Evolutionary conservation across 1,140 invertebrate genomes (phyloP).

Genomic region (Euura lappo): DNA sequence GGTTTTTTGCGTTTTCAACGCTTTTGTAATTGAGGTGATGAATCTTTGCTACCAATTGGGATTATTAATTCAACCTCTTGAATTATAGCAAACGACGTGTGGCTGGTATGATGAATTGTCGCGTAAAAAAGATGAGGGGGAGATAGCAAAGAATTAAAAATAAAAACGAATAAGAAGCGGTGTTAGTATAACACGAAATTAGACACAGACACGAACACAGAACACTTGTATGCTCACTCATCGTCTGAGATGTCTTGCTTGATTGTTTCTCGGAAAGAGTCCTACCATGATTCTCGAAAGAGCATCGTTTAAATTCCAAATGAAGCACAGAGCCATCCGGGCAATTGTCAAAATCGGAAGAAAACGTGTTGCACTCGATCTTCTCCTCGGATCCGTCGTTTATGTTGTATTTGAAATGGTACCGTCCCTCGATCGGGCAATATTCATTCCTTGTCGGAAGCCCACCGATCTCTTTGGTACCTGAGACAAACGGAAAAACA

Average conservation of each 20-base stretch:
- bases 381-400: slow-evolving; percentile 61
- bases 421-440: slow-evolving; percentile 72
- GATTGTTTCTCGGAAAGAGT: slow-evolving; percentile 8
- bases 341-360: slow-evolving; percentile 69
- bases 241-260: neutral
- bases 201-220: neutral
- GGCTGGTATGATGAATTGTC: too few relatives aligned
- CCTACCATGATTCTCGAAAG: slow-evolving; percentile 63
- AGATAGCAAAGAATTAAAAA: neutral
- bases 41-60: too few relatives aligned
- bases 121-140: neutral
- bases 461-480: slow-evolving; percentile 61
- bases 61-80: too few relatives aligned
- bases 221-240: slow-evolving; percentile 12
- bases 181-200: neutral
- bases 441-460: slow-evolving; percentile 64
- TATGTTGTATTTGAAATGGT: slow-evolving; percentile 67
- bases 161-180: neutral
- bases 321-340: slow-evolving; percentile 68
- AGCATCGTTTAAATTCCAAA: slow-evolving; percentile 65
- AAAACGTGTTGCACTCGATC: slow-evolving; percentile 62
- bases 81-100: too few relatives aligned
- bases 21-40: too few relatives aligned
- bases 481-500: slow-evolving; percentile 41
- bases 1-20: too few relatives aligned